Percentiles rank a stretch among this genome's conserved stretches.
Evolutionary conservation across 2,797 vertebrate genomes (phyloP).

Genomic region (Sebastiscus albofasciatus): DNA sequence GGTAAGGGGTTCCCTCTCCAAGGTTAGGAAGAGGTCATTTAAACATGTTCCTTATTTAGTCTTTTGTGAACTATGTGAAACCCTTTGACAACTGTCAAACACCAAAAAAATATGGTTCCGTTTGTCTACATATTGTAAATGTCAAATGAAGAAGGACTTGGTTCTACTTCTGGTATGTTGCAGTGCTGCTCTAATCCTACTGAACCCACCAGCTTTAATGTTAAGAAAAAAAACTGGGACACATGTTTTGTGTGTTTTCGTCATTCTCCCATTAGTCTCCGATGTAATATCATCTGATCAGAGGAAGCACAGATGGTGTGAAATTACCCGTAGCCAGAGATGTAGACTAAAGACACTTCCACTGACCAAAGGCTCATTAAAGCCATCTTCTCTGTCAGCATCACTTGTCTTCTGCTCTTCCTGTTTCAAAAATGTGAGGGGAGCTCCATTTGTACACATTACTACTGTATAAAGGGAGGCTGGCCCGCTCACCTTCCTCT

Average conservation of each 20-base stretch:
- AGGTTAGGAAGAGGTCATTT: not conserved
- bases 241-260: not conserved
- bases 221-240: not conserved
- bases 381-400: not conserved
- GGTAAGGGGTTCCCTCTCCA: not conserved
- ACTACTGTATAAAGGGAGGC: not conserved
- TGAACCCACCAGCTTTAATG: not conserved
- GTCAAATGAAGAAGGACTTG: not conserved
- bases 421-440: not conserved
- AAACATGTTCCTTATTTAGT: not conserved
- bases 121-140: not conserved
- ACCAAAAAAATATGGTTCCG: not conserved
- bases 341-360: slow-evolving; percentile 10
- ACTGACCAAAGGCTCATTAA: slow-evolving; percentile 9
- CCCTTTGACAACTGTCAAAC: not conserved
- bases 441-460: not conserved
- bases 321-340: not conserved
- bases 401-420: not conserved
- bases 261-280: not conserved
- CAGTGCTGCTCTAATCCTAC: not conserved
- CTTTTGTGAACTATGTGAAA: not conserved
- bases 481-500: slow-evolving; percentile 91
- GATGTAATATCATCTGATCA: slow-evolving; percentile 1
- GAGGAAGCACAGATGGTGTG: slow-evolving; percentile 18
- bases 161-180: not conserved